These are phyloP conservation scores for Thalassarche chlororhynchos DNA, from an alignment of 2,113 vertebrate genomes.

Conservation along the genomic window DNA sequence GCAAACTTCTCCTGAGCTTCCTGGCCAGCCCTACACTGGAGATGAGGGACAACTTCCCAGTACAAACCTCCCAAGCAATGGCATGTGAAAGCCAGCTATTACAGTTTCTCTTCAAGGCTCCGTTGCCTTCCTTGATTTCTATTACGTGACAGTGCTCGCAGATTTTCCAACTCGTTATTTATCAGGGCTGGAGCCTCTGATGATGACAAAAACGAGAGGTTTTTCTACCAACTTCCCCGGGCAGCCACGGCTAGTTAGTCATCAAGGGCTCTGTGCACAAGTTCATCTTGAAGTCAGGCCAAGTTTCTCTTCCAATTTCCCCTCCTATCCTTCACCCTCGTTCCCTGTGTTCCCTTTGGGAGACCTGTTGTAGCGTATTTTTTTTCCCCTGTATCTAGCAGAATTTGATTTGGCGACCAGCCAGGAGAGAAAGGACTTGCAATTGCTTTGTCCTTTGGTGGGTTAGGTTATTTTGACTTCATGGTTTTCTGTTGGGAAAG, in stretches of 20 bases:
- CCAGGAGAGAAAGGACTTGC: neutral
- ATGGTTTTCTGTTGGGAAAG: slow-evolving; percentile 23
- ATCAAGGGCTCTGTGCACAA: neutral
- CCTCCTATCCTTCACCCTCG: neutral
- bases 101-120: neutral
- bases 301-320: slow-evolving; percentile 9
- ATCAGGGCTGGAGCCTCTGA: neutral
- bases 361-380: neutral
- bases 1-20: neutral
- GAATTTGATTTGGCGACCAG: neutral
- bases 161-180: neutral
- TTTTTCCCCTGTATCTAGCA: neutral
- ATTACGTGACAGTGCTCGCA: neutral
- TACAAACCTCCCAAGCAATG: neutral
- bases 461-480: slow-evolving; percentile 37
- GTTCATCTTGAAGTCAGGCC: neutral
- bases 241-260: neutral
- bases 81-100: neutral
- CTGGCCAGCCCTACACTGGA: neutral
- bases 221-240: neutral
- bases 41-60: neutral
- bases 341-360: neutral
- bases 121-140: neutral
- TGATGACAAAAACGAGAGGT: neutral
- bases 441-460: slow-evolving; percentile 52